Evolutionary conservation across 2,888 invertebrate species (phyloP), one percentile per base, ranked within the genome.

Genomic region (Tipula confusa): DNA sequence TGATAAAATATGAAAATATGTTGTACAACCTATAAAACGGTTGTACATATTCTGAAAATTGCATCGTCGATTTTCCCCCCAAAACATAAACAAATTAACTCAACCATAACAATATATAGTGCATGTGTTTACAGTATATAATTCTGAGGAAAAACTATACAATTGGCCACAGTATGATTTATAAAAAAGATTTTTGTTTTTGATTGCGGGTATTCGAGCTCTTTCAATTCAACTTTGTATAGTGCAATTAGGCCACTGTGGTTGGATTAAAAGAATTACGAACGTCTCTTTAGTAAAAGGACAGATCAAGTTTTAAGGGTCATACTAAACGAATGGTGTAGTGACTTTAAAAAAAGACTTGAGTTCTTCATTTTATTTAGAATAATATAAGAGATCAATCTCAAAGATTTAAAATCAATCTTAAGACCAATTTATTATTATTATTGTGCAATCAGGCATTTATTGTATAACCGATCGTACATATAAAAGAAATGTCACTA

Each of bases 51-150:
- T 48, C 48, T 18, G 48, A 15, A 48, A 64, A 64, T 64, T 64
- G 64, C 11, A 64, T 64, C 64, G 64, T 64, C 24, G 64, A 24
- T 64, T 64, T 64, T 64, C 64, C 64, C 64, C 64, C 24, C 64
- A 64, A 64, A 64, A 64, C 64, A 64, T 64, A 64, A 64, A 64
- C 64, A 64, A 64, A 64, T 24, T 64, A 24, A 64, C 64, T 64
- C 64, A 64, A 64, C 64, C 64, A 64, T 64, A 64, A 64, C 64
- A 64, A 24, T 13, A 24, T 24, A 64, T 9, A 11, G 24, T 64
- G 64, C 64, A 64, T 24, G 24, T 64, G 24, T n/a, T 4, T 64
- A 64, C 7, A 64, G 24, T 24, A 9, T n/a, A n/a, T n/a, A n/a
- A n/a, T n/a, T n/a, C n/a, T n/a, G n/a, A 64, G 2, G 24, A 64